Conservation (phyloP, 2,888 invertebrate genomes). For the Pammene aurita region DNA sequence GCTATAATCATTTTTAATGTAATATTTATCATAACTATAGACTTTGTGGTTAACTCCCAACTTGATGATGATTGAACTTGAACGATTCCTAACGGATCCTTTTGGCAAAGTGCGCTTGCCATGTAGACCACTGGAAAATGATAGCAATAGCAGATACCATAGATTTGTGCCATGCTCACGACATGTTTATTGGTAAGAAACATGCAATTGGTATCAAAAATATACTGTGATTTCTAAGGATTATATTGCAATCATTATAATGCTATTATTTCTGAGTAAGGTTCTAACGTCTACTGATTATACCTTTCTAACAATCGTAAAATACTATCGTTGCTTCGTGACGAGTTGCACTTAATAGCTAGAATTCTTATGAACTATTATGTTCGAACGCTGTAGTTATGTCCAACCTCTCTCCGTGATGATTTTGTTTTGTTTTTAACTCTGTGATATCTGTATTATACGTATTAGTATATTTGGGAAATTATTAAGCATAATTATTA, state of each 20-base stretch:
- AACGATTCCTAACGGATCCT: no score
- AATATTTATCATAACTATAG: no score
- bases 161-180: no score
- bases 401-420: slow-evolving; percentile 11
- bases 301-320: slow-evolving; percentile 31
- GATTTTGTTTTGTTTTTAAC: slow-evolving; percentile 1
- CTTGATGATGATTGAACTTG: no score
- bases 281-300: slow-evolving; percentile 23
- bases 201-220: background rate
- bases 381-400: slow-evolving; percentile 8
- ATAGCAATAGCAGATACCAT: no score
- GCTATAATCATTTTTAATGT: no score
- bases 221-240: slow-evolving; percentile 3
- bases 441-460: background rate
- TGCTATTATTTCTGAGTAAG: slow-evolving; percentile 23
- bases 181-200: no score
- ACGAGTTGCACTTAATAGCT: slow-evolving; percentile 27
- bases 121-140: no score
- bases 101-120: no score
- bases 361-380: slow-evolving; percentile 28
- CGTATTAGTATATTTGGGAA: background rate
- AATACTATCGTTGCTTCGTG: slow-evolving; percentile 29
- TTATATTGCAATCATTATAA: slow-evolving; percentile 13
- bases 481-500: no score
- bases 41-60: no score